Evolutionary conservation across 2,797 vertebrate species (phyloP).

Genomic region (Anguilla marmorata): DNA sequence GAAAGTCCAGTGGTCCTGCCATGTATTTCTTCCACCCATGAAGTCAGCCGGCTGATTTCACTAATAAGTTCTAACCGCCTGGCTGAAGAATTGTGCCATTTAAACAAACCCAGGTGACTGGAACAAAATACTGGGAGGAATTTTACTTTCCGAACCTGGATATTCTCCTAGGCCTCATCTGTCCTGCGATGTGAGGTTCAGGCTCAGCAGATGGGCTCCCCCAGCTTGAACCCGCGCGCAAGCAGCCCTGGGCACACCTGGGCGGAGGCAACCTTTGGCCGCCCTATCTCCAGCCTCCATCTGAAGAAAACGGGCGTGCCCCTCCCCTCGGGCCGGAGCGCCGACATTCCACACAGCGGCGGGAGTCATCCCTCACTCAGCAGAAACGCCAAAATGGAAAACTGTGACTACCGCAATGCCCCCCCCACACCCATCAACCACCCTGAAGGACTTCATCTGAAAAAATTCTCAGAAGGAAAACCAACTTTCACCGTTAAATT

Average conservation of each 20-base stretch:
- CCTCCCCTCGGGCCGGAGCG: slow-evolving; percentile 19
- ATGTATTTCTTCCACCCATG: no score
- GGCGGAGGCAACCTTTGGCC: not conserved
- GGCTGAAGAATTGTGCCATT: no score
- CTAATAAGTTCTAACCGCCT: no score
- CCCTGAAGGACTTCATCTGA: slow-evolving; percentile 10
- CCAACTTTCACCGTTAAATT: not conserved
- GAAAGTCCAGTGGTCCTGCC: no score
- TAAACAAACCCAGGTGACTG: no score
- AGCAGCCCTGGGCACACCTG: slow-evolving; percentile 6
- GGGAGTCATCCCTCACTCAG: slow-evolving; percentile 45
- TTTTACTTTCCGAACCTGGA: no score
- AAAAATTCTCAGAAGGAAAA: slow-evolving; percentile 37
- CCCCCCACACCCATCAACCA: not conserved
- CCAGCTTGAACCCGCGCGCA: not conserved
- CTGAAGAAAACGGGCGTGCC: not conserved
- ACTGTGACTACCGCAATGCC: slow-evolving; percentile 36
- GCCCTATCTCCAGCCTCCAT: not conserved
- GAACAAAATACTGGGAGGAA: no score
- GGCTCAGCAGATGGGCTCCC: not conserved
- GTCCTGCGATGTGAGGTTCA: not conserved
- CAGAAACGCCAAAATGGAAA: slow-evolving; percentile 37
- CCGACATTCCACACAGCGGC: slow-evolving; percentile 49
- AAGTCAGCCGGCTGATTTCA: no score
- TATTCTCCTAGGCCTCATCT: not conserved